Percentiles rank a stretch among this genome's conserved stretches.
phyloP scores from a whole-genome alignment of 30 jellyfish, hydroid and myxozoan species.

The Hydractinia symbiolongicarpus region DNA sequence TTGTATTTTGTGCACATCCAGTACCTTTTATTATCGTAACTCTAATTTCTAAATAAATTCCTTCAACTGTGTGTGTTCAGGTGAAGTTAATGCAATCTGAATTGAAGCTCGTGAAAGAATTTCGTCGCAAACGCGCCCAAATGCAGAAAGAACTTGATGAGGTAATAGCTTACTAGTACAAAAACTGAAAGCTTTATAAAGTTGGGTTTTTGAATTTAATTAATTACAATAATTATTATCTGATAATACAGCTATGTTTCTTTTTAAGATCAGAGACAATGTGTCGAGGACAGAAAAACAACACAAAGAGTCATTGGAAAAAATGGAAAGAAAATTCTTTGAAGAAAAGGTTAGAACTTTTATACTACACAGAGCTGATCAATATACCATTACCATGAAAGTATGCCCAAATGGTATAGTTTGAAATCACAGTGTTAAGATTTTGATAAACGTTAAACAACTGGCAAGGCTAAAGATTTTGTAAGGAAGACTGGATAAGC shows the following conservation, averaged over 20 bases:
- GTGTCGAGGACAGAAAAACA: constrained; percentile 56
- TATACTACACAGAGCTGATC: not conserved
- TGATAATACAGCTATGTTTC: no score
- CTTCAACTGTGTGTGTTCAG: constrained; percentile 13
- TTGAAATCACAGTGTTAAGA: no score
- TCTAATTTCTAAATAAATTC: not conserved
- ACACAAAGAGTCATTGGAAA: constrained; percentile 50
- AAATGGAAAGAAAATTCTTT: constrained; percentile 71
- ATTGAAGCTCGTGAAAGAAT: constrained; percentile 80
- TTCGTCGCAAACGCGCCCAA: constrained; percentile 76
- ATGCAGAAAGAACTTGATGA: constrained; percentile 94
- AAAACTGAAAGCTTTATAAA: no score
- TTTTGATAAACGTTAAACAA: no score
- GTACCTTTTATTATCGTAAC: not conserved
- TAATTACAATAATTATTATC: not conserved
- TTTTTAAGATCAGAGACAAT: constrained; percentile 66
- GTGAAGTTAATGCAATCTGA: constrained; percentile 85
- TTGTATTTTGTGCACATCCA: no score
- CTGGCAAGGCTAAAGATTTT: no score
- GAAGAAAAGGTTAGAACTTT: constrained; percentile 67
- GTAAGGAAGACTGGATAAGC: no score
- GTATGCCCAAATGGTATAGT: no score
- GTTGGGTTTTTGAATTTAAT: not conserved
- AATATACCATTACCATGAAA: no score
- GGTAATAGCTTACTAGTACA: no score